These are phyloP conservation scores for Geopemphigus sp. DNA, from an alignment of 1,140 invertebrate genomes.

Conservation along the genomic window DNA sequence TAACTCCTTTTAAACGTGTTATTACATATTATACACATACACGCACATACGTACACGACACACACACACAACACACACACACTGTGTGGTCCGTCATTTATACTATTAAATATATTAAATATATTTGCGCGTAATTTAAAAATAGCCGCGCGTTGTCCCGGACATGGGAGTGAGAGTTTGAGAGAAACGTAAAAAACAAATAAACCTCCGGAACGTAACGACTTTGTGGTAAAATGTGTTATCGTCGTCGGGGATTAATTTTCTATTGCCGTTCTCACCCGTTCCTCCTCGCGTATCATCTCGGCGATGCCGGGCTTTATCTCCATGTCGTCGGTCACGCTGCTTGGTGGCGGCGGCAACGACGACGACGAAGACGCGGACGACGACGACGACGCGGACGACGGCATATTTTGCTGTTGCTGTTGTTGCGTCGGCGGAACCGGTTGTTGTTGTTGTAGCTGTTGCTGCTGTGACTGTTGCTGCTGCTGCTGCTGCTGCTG, in stretches of 20 bases:
- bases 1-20: conserved; percentile 47
- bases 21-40: conserved; percentile 34
- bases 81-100: conserved; percentile 39
- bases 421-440: no score
- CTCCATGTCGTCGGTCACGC: conserved; percentile 74
- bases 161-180: no score
- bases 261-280: no score
- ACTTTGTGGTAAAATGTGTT: background rate
- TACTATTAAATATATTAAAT: conserved; percentile 16
- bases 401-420: conserved; percentile 49
- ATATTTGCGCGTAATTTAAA: background rate
- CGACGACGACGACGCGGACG: conserved; percentile 54
- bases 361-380: conserved; percentile 52
- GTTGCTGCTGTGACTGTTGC: background rate
- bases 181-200: background rate
- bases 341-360: conserved; percentile 52
- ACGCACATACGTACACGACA: no score
- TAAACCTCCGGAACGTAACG: background rate
- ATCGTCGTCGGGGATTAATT: no score
- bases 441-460: conserved; percentile 47
- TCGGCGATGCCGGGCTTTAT: conserved; percentile 90
- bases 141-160: conserved; percentile 14
- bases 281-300: conserved; percentile 92
- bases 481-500: background rate
- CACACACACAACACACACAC: conserved; percentile 1